Base-by-base conservation (phyloP, 37 sponge, comb jelly and placozoan genomes). In the Sycon ciliatum region DNA sequence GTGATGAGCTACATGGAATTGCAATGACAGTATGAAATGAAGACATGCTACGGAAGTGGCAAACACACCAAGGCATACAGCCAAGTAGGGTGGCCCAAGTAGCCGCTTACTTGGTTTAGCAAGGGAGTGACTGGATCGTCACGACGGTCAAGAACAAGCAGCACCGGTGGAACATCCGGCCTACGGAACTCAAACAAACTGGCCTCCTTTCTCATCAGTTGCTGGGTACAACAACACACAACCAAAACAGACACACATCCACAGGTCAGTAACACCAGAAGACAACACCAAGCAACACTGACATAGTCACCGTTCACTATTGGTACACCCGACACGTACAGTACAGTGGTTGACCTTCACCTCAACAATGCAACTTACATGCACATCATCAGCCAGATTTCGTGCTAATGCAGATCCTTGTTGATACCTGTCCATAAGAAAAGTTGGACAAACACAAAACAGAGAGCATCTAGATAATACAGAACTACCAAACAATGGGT, bases 91-190 rank as follows among this genome's bases (percentile, higher is more conserved):
- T n/a, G n/a, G n/a, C n/a, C 13, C 46, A 6, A 72, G 34, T 23
- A 4, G 4, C 2, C 22, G 18, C 6, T 3, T 42, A 81, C 82
- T 79, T 81, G 86, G 54, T 89, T 91, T 24, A 96, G 85, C 32
- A 96, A 81, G 0, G 99, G 99, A 31, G 99, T 92, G 20, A 92
- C 63, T 32, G 99, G 93, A 56, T 96, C 99, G 62, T 92, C 89
- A 9, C 79, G 67, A 52, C 99, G 55, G 58, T 96, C 99, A 34
- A 96, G 75, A 24, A 96, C 74, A 1, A 96, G 75, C 54, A 96
- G 68, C 3, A 96, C 71, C 42, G 99, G 99, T 20, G 87, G 75
- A 33, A 79, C 75, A 32, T 85, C 86, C 16, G 63, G 63, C 26
- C 75, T 62, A 7, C 67, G 31, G 68, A 91, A 91, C 33, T 76